Conservation (phyloP, 2,113 vertebrate species). For the Alligator mississippiensis region DNA sequence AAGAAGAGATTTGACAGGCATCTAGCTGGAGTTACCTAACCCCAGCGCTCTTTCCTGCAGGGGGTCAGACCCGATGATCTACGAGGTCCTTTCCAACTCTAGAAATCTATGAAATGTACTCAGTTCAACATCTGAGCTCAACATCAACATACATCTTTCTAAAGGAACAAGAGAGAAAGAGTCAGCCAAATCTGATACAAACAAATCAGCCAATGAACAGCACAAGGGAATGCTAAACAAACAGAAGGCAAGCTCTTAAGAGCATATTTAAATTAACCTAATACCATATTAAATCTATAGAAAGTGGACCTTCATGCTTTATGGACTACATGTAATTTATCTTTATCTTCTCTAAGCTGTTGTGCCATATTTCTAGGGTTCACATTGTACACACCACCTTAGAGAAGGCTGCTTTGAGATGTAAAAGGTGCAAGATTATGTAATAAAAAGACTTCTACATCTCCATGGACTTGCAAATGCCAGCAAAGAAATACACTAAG, state of each 20-base stretch:
- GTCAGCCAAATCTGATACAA: background rate
- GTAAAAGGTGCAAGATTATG: background rate
- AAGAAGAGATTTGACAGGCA: too few relatives aligned
- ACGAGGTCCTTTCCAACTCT: too few relatives aligned
- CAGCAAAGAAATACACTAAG: background rate
- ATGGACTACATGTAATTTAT: background rate
- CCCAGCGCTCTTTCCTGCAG: too few relatives aligned
- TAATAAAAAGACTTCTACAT: background rate
- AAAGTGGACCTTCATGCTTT: background rate
- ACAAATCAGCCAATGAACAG: background rate
- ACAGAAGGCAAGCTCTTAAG: background rate
- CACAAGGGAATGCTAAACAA: background rate
- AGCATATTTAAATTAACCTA: background rate
- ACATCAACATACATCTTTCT: background rate
- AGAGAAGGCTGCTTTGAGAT: slow-evolving; percentile 1
- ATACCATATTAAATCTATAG: background rate
- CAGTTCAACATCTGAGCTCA: slow-evolving; percentile 23
- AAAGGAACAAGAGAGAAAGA: background rate
- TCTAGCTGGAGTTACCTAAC: too few relatives aligned
- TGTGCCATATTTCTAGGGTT: background rate
- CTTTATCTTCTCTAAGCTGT: background rate
- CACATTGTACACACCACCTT: background rate
- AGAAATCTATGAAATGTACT: background rate
- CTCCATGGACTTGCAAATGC: background rate
- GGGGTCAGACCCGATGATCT: too few relatives aligned